Evolutionary conservation across 2,113 vertebrate species (phyloP).

Genomic region (Rhineura floridana): DNA sequence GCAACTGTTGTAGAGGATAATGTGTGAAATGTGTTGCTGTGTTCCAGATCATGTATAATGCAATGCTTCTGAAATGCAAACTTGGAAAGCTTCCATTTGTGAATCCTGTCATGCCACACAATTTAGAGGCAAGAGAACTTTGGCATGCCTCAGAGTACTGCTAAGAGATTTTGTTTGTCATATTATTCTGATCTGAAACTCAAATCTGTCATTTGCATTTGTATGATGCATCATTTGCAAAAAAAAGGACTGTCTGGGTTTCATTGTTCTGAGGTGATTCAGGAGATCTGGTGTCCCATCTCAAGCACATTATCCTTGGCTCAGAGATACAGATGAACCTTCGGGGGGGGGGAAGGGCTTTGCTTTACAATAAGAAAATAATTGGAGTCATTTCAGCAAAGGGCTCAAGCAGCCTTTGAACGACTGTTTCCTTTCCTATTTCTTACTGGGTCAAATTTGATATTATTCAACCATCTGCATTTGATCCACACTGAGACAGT

Average conservation of each 20-base stretch:
- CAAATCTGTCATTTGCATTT: conserved; percentile 46
- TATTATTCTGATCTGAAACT: conserved; percentile 57
- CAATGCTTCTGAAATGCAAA: conserved; percentile 19
- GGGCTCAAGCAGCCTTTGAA: conserved; percentile 4
- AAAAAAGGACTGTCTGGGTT: conserved; percentile 37
- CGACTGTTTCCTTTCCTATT: not conserved
- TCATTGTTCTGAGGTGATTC: conserved; percentile 34
- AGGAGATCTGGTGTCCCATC: conserved; percentile 1
- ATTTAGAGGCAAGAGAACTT: not conserved
- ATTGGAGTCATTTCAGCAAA: conserved; percentile 38
- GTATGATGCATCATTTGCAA: conserved; percentile 17
- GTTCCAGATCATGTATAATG: not conserved
- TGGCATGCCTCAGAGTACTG: not conserved
- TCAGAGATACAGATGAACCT: conserved; percentile 17
- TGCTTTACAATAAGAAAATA: conserved; percentile 31
- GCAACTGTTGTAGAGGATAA: not conserved
- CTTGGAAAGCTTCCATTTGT: conserved; percentile 7
- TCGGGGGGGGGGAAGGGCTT: conserved; percentile 10
- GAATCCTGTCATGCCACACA: not conserved
- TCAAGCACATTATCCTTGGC: conserved; percentile 3
- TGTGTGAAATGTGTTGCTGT: not conserved
- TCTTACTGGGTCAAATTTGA: conserved; percentile 28
- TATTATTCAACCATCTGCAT: conserved; percentile 5
- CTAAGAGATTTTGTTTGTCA: conserved; percentile 47
- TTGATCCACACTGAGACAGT: conserved; percentile 31